These are phyloP conservation scores for Chaenocephalus aceratus DNA, from an alignment of 2,113 vertebrate genomes.

Conservation along the genomic window DNA sequence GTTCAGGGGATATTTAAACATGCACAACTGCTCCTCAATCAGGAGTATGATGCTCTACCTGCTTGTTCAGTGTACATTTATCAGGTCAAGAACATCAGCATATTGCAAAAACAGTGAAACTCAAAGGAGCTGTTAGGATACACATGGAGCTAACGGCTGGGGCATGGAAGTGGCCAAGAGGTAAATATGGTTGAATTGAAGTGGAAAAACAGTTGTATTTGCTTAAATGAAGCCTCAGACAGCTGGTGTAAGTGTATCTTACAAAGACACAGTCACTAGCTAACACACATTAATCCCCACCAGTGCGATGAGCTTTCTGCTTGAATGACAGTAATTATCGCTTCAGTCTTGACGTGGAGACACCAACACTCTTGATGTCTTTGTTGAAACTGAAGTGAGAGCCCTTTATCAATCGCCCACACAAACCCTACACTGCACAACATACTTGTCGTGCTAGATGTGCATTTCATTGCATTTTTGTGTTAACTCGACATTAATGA, in stretches of 20 bases:
- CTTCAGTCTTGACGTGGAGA: slow-evolving; percentile 62
- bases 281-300: slow-evolving; percentile 56
- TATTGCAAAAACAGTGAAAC: slow-evolving; percentile 18
- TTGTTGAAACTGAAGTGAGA: slow-evolving; percentile 59
- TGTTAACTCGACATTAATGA: background rate
- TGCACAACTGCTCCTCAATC: slow-evolving; percentile 5
- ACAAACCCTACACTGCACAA: slow-evolving; percentile 9
- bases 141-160: background rate
- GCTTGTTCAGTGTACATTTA: background rate
- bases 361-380: slow-evolving; percentile 67
- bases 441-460: background rate
- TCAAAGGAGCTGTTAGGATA: background rate
- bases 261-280: slow-evolving; percentile 52
- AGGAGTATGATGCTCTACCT: background rate
- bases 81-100: background rate
- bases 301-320: slow-evolving; percentile 67
- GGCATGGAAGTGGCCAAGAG: background rate
- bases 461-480: background rate
- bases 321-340: slow-evolving; percentile 79
- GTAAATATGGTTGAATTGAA: slow-evolving; percentile 11
- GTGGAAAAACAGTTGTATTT: slow-evolving; percentile 20
- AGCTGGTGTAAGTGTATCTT: slow-evolving; percentile 60
- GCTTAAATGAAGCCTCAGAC: slow-evolving; percentile 41
- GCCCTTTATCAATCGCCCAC: slow-evolving; percentile 43
- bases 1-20: slow-evolving; percentile 11